A percentile compares a stretch with the other conserved stretches of the same genome.
phyloP scores from a whole-genome alignment of 2,113 vertebrate genomes.

The Otis tarda region DNA sequence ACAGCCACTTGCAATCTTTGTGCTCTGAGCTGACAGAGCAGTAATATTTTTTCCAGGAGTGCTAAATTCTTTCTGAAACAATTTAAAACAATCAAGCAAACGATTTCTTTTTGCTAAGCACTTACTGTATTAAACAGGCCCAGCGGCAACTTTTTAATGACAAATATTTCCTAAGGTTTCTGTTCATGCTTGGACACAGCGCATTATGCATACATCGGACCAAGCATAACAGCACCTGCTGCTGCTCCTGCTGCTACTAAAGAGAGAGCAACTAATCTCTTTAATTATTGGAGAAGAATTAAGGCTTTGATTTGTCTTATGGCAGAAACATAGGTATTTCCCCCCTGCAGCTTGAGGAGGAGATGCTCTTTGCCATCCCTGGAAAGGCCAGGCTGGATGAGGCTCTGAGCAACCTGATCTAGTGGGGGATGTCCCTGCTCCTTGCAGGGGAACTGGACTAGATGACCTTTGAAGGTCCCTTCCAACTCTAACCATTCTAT shows the following conservation, averaged over 20 bases:
- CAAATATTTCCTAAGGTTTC: neutral
- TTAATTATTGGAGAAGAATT: slow-evolving; percentile 49
- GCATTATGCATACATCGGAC: neutral
- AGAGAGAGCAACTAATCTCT: slow-evolving; percentile 34
- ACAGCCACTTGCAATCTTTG: neutral
- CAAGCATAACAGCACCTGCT: neutral
- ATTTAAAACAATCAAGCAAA: slow-evolving; percentile 9
- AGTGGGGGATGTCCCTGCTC: no score
- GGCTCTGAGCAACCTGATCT: no score
- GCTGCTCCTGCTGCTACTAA: slow-evolving; percentile 44
- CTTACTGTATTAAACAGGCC: neutral
- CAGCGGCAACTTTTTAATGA: neutral
- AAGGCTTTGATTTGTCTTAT: slow-evolving; percentile 36
- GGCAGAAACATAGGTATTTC: neutral
- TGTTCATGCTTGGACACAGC: neutral
- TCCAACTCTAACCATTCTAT: no score
- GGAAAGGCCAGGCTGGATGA: no score
- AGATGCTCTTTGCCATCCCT: neutral
- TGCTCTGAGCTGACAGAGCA: neutral
- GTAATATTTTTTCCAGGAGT: neutral
- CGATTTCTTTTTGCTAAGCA: neutral
- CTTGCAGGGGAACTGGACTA: no score
- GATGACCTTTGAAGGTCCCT: no score
- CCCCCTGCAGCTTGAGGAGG: neutral
- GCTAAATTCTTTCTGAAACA: neutral